A percentile compares a stretch with the other conserved stretches of the same genome.
phyloP scores from a whole-genome alignment of 2,888 invertebrate species.

The Sminthurinus aureus region DNA sequence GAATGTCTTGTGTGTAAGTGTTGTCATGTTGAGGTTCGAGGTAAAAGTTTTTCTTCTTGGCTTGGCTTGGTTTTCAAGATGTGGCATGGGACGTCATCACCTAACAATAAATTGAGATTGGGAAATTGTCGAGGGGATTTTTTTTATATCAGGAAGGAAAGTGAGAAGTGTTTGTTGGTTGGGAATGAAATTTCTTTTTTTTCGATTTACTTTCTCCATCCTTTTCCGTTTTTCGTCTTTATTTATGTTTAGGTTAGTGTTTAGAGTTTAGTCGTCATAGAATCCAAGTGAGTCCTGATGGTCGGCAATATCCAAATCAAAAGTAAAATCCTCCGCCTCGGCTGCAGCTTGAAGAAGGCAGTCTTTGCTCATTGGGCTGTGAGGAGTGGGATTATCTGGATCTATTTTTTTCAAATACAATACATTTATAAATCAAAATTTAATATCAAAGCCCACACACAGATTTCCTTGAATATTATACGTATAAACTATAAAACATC shows the following conservation, averaged over 20 bases:
- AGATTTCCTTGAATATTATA: too few relatives aligned
- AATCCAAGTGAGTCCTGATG: slow-evolving; percentile 60
- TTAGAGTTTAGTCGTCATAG: slow-evolving; percentile 57
- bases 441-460: background rate
- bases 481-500: too few relatives aligned
- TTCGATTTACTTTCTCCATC: background rate
- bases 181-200: background rate
- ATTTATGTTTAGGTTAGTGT: background rate
- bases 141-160: background rate
- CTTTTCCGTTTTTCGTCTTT: background rate
- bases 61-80: too few relatives aligned
- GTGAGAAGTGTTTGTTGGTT: background rate
- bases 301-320: slow-evolving; percentile 60
- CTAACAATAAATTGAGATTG: too few relatives aligned
- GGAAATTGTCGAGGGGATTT: background rate
- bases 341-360: slow-evolving; percentile 59
- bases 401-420: slow-evolving; percentile 47
- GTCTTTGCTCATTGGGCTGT: slow-evolving; percentile 60
- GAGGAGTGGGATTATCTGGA: slow-evolving; percentile 41
- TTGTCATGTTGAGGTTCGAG: too few relatives aligned
- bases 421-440: background rate
- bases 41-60: too few relatives aligned
- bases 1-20: too few relatives aligned
- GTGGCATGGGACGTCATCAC: too few relatives aligned
- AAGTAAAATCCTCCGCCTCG: slow-evolving; percentile 59